Evolutionary conservation across 1,140 invertebrate species (phyloP).

Genomic region (Heliconius eleuchia): DNA sequence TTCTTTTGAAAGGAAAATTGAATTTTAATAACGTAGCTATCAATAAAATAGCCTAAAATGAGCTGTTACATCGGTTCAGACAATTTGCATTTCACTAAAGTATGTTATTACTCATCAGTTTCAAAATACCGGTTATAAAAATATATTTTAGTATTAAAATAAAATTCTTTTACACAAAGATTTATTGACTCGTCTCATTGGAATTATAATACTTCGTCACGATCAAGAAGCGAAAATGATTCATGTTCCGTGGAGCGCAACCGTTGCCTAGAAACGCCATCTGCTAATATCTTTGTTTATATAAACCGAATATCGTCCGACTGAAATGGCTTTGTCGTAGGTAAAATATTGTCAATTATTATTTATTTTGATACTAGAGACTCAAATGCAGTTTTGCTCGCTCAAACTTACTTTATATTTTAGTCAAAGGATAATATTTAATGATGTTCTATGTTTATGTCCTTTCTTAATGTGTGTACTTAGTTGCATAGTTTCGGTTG

Average conservation of each 20-base stretch:
- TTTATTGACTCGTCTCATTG: constrained; percentile 35
- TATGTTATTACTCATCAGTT: constrained; percentile 33
- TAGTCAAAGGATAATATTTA: too few species aligned
- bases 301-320: constrained; percentile 18
- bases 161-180: constrained; percentile 25
- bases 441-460: too few species aligned
- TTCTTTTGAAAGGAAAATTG: constrained; percentile 62
- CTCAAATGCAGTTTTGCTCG: too few species aligned
- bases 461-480: too few species aligned
- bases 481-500: too few species aligned
- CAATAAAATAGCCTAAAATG: constrained; percentile 62
- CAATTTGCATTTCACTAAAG: constrained; percentile 59
- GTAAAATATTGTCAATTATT: neutral
- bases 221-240: constrained; percentile 41
- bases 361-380: too few species aligned
- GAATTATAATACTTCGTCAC: constrained; percentile 40
- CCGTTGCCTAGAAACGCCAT: constrained; percentile 37
- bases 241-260: constrained; percentile 35
- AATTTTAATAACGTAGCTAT: constrained; percentile 63
- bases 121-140: constrained; percentile 30
- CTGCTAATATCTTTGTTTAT: constrained; percentile 38
- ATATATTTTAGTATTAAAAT: constrained; percentile 20
- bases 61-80: constrained; percentile 31
- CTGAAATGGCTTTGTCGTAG: constrained; percentile 10
- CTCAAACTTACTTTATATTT: too few species aligned